A percentile compares a stretch with the other conserved stretches of the same genome.
Evolutionary conservation across 2,113 vertebrate species (phyloP).

Genomic region (Gallinago paraguaiae): DNA sequence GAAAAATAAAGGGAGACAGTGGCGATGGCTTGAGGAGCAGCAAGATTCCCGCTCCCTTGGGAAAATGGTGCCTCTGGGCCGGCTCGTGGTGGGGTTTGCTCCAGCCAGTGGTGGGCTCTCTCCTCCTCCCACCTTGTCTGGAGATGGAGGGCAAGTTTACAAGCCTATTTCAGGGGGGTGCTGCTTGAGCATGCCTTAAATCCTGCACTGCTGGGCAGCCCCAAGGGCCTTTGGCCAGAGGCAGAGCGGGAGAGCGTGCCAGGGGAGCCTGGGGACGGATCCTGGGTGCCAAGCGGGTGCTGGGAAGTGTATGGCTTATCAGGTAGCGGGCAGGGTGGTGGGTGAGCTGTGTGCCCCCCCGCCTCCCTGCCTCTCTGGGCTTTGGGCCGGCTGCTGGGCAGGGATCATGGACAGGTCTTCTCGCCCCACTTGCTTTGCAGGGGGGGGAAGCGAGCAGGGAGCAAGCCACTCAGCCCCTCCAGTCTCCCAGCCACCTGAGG

Average conservation of each 20-base stretch:
- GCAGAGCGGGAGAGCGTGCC: background rate
- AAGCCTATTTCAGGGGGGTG: background rate
- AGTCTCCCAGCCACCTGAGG: background rate
- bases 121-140: background rate
- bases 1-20: background rate
- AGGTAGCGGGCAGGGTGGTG: background rate
- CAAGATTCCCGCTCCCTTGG: background rate
- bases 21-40: background rate
- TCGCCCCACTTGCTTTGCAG: background rate
- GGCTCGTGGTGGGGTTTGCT: background rate
- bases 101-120: background rate
- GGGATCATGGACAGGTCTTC: background rate
- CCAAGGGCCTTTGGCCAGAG: background rate
- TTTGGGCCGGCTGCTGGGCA: background rate
- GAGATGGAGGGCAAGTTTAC: background rate
- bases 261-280: background rate
- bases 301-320: constrained; percentile 61
- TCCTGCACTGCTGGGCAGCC: rapidly evolving
- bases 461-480: background rate
- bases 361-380: background rate
- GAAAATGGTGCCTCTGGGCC: background rate
- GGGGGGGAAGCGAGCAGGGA: background rate
- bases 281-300: background rate
- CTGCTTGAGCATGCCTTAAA: background rate
- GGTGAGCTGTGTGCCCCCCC: background rate